Evolutionary conservation across 2,888 invertebrate species (phyloP), one percentile per base, ranked within the genome.

Genomic region (Agonopterix alstromeriana): DNA sequence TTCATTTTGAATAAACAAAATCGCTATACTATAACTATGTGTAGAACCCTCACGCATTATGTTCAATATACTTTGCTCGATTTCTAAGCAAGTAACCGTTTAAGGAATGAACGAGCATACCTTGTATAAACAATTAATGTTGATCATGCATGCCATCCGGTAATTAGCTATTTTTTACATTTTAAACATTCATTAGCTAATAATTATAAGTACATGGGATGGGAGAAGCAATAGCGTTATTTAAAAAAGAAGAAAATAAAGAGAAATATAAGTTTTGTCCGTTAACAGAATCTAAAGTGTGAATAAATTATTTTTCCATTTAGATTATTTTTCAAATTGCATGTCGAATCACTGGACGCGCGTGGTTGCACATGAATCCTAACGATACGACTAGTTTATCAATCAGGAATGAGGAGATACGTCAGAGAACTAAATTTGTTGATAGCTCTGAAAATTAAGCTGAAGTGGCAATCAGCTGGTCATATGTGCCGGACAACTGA

Each of bases 141-240:
- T 65, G 58, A 60, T 62, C 56, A 57, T 54, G 59, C 72, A 68
- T 70, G 67, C 67, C 57, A 58, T 61, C 60, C 57, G 57, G 60
- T 62, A 66, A 68, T 67, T 70, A 63, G 58, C 61, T 46, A 48
- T 55, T 53, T 56, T 56, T 51, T 56, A 53, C 55, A 48, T 51
- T 55, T 50, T 48, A 55, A 53, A 53, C 54, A 62, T 56, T 56
- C 55, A 67, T 63, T 48, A 46, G 43, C 38, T 41, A 38, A n/a
- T 38, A 38, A 50, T 10, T 43, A 43, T 27, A 35, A 10, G 35
- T 42, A 42, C 8, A 42, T 42, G 11, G 10, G 38, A 38, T 38
- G 10, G 10, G 10, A 38, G 38, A n/a, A 38, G 38, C 10, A 38
- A 10, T 7, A 38, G 38, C 10, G 38, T 38, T 46, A 41, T 41